Conservation (phyloP, 2,888 invertebrate species). For the Pollenia amentaria region DNA sequence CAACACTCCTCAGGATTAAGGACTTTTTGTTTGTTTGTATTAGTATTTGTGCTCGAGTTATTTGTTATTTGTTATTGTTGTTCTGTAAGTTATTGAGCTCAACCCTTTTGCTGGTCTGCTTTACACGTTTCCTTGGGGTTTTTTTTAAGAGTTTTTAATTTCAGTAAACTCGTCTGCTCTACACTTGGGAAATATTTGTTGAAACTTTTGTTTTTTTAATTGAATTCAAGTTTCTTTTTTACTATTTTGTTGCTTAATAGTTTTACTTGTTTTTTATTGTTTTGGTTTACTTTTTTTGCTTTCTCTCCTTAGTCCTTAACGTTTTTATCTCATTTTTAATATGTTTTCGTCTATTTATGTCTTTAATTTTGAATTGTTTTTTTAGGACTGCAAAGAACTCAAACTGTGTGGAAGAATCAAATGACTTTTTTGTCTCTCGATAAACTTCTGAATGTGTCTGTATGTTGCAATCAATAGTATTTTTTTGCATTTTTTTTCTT, state of each 20-base stretch:
- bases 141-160: constrained; percentile 38
- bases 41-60: constrained; percentile 1
- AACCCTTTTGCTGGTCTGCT: constrained; percentile 70
- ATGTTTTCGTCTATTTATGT: constrained; percentile 16
- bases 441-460: constrained; percentile 38
- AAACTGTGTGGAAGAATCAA: constrained; percentile 54
- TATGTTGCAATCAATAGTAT: not conserved
- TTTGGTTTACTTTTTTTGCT: constrained; percentile 12
- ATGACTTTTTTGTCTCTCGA: constrained; percentile 25
- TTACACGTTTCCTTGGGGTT: constrained; percentile 43
- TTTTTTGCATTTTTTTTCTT: not conserved
- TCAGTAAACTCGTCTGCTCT: constrained; percentile 22
- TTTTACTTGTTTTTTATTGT: constrained; percentile 30
- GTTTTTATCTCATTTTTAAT: not conserved
- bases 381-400: not conserved
- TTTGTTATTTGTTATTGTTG: constrained; percentile 41
- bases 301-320: not conserved
- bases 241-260: constrained; percentile 44
- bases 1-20: constrained; percentile 32
- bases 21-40: constrained; percentile 7
- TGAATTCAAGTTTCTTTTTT: constrained; percentile 76
- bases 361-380: not conserved
- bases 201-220: constrained; percentile 77
- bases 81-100: constrained; percentile 39
- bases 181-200: constrained; percentile 39